Evolutionary conservation across 2,113 vertebrate genomes (phyloP), one percentile per base, ranked within the genome.

Genomic region (Orientallactaga bullata): DNA sequence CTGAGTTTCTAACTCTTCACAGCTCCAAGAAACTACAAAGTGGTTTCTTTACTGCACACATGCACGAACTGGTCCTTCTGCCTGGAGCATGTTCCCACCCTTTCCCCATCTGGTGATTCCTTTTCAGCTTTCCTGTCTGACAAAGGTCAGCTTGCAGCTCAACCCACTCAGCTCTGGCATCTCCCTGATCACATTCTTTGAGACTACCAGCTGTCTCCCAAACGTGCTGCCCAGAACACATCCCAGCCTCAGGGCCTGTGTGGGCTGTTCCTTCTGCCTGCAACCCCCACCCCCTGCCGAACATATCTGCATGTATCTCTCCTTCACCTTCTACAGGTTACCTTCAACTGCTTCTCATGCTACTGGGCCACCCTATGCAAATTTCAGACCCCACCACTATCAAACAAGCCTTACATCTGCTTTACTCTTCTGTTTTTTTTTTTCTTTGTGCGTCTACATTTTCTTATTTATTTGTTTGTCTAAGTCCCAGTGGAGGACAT

Each of bases 181-280:
- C 35, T 74, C 24, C 47, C 47, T 69, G 16, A 30, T 83, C 85
- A 87, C 47, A 89, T 5, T 55, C 32, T 77, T 81, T 93, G 60
- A 83, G 72, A 47, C 47, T 51, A 83, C 42, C 71, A 89, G 66
- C 82, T 82, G 72, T 84, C 65, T 60, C 90, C 69, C 80, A 71
- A 95, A 47, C 82, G 37, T 69, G 63, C 68, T 80, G 42, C 80
- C 78, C 65, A 89, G 76, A 95, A 86, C 72, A 93, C 81, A 93
- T 84, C 68, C 55, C 26, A 91, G 74, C 77, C 68, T 87, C 63
- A 71, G 81, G 72, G 42, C 7, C 39, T 86, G 58, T 83, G 5
- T 7, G 24, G 71, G 39, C 63, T 88, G 28, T 15, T 96, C 35
- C 15, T 23, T 90, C 24, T 77, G 55, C 37, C 55, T 72, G 23